A percentile compares a stretch with the other conserved stretches of the same genome.
Conservation (phyloP, 2,888 invertebrate genomes). For the Eupithecia dodoneata region DNA sequence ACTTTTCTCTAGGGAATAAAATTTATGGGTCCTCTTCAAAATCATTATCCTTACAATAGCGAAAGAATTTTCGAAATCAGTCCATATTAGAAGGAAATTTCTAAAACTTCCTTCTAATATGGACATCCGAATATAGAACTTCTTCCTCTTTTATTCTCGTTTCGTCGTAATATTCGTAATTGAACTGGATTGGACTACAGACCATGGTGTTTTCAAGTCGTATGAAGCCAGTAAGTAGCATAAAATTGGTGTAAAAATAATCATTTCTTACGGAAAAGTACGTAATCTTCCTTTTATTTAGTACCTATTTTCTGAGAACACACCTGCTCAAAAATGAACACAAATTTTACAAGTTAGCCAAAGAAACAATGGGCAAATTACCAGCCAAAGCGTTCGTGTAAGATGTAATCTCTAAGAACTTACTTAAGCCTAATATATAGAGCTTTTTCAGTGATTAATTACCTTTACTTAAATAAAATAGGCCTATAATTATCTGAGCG, state of each 20-base stretch:
- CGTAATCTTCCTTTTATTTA: background rate
- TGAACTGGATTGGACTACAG: background rate
- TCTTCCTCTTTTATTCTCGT: too few relatives aligned
- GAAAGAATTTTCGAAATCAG: too few relatives aligned
- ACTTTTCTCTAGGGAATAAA: too few relatives aligned
- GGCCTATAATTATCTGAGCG: background rate
- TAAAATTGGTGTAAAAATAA: background rate
- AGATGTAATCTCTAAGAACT: background rate
- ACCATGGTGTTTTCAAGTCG: background rate
- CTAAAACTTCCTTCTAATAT: too few relatives aligned
- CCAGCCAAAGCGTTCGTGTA: slow-evolving; percentile 1
- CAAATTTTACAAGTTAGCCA: background rate
- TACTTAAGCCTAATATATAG: background rate
- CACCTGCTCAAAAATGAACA: slow-evolving; percentile 1
- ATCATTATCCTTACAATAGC: too few relatives aligned
- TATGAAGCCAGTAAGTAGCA: too few relatives aligned
- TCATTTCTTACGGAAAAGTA: background rate
- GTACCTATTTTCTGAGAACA: background rate
- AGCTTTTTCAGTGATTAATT: background rate
- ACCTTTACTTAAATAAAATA: background rate
- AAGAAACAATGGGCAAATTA: background rate
- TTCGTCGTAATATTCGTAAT: background rate
- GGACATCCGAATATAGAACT: too few relatives aligned
- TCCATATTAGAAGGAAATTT: too few relatives aligned
- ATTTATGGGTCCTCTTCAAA: too few relatives aligned